A percentile compares a stretch with the other conserved stretches of the same genome.
These are phyloP conservation scores for Papilio glaucus DNA, from an alignment of 1,140 invertebrate species.

Conservation along the genomic window DNA sequence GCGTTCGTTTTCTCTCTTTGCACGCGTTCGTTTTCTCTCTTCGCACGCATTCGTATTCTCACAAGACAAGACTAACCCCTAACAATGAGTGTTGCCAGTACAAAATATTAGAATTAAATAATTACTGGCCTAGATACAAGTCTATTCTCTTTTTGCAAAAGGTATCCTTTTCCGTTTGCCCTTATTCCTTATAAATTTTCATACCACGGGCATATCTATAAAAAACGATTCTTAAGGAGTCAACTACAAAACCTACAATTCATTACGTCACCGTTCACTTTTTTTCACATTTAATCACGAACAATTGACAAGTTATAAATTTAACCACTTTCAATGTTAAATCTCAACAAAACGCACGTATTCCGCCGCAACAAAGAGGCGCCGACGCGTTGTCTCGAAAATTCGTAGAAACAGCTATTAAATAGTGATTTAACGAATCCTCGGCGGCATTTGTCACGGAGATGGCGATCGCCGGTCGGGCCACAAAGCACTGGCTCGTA, in stretches of 20 bases:
- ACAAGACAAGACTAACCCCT: too few species aligned
- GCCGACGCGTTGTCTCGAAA: constrained; percentile 36
- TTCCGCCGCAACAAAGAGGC: constrained; percentile 6
- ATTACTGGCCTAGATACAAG: too few species aligned
- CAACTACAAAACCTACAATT: neutral
- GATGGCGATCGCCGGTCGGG: constrained; percentile 27
- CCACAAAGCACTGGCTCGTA: constrained; percentile 48
- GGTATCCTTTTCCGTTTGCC: too few species aligned
- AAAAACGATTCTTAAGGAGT: too few species aligned
- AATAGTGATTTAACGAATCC: constrained; percentile 46
- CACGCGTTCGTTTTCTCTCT: too few species aligned
- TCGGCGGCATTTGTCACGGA: constrained; percentile 50
- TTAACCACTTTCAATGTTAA: constrained; percentile 2
- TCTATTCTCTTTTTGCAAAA: too few species aligned
- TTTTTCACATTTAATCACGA: neutral
- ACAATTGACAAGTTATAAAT: constrained; percentile 21
- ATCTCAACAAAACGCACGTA: neutral
- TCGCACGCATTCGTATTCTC: too few species aligned
- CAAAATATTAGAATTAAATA: too few species aligned
- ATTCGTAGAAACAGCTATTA: constrained; percentile 41
- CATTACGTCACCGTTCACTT: neutral
- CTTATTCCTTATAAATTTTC: too few species aligned
- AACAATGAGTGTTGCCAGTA: too few species aligned
- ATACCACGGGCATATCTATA: too few species aligned
- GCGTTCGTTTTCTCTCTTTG: too few species aligned